These are phyloP conservation scores for Antheraea pernyi DNA, from an alignment of 1,140 invertebrate genomes.

Conservation along the genomic window DNA sequence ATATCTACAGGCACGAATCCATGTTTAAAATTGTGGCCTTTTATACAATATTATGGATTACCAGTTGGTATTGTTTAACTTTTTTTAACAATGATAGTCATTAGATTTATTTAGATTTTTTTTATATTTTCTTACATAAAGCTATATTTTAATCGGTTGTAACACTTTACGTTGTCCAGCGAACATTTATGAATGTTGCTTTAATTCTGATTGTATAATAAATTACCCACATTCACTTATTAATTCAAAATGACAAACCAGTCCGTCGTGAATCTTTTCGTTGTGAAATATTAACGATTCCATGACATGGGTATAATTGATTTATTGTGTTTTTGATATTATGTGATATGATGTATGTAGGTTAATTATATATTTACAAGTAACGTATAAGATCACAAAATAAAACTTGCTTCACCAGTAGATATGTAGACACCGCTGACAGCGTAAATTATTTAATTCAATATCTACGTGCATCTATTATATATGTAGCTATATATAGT, in stretches of 20 bases:
- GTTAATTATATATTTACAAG: neutral
- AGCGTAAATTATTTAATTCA: no score
- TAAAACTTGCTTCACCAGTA: no score
- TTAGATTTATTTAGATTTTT: no score
- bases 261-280: neutral
- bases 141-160: no score
- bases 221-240: neutral
- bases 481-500: no score
- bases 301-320: neutral
- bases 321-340: neutral
- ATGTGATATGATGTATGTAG: neutral
- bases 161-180: neutral
- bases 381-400: neutral
- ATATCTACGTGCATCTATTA: no score
- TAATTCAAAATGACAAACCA: neutral
- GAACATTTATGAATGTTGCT: slow-evolving; percentile 5
- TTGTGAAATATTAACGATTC: neutral
- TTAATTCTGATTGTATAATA: neutral
- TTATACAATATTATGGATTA: neutral
- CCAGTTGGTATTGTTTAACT: no score
- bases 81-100: no score
- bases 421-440: no score
- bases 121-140: no score
- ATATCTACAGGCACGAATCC: slow-evolving; percentile 4
- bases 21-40: neutral